A percentile compares a stretch with the other conserved stretches of the same genome.
These are phyloP conservation scores for Dicrostonyx torquatus DNA, from an alignment of 2,797 vertebrate genomes.

Conservation along the genomic window DNA sequence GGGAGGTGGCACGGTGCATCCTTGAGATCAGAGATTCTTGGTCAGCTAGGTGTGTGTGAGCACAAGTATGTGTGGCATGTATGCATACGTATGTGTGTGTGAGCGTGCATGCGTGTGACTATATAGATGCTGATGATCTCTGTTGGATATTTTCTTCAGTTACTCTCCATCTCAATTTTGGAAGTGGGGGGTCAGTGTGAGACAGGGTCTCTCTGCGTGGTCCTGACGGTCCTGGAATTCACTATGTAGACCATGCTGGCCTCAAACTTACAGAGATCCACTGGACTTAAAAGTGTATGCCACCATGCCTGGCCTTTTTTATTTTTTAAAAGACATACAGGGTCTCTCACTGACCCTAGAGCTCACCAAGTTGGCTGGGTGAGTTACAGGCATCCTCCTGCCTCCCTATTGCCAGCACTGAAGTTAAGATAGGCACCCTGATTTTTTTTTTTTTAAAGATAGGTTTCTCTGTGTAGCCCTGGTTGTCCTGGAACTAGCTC, in stretches of 20 bases:
- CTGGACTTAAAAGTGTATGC: not conserved
- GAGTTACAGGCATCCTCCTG: not conserved
- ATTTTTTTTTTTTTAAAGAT: no score
- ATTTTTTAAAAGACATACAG: not conserved
- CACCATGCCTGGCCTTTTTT: not conserved
- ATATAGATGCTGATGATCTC: not conserved
- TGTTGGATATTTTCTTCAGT: not conserved
- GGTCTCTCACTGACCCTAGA: not conserved
- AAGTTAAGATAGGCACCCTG: not conserved
- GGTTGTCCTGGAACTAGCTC: no score
- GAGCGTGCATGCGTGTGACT: not conserved
- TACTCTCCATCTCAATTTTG: not conserved
- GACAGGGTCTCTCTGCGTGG: not conserved
- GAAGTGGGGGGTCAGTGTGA: not conserved
- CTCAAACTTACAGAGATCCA: no score
- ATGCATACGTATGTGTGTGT: not conserved
- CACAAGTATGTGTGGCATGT: not conserved
- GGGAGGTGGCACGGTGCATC: not conserved
- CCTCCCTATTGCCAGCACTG: not conserved
- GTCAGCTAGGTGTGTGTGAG: not conserved
- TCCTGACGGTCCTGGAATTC: not conserved
- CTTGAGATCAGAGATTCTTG: not conserved
- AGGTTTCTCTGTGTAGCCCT: no score
- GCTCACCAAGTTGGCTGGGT: not conserved
- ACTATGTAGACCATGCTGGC: not conserved